Evolutionary conservation across 2,113 vertebrate species (phyloP).

Genomic region (Micromys minutus): DNA sequence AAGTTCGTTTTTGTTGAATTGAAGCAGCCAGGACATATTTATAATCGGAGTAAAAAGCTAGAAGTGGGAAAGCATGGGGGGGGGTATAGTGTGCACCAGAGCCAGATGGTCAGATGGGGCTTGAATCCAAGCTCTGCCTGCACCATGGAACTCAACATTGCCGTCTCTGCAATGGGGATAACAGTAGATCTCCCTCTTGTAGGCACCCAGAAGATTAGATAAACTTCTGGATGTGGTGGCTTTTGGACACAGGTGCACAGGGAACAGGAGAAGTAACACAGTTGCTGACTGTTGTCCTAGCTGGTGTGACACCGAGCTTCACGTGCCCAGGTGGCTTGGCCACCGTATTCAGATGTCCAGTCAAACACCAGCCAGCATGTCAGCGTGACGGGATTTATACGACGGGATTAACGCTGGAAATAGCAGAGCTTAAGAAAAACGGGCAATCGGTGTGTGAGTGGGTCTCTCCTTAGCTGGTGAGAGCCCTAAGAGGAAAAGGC

Average conservation of each 20-base stretch:
- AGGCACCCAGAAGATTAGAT: background rate
- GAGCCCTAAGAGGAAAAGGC: background rate
- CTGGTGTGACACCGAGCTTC: background rate
- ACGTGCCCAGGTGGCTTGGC: background rate
- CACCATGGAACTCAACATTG: background rate
- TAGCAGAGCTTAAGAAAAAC: background rate
- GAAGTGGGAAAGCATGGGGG: accelerated
- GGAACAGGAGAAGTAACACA: background rate
- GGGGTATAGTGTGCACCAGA: background rate
- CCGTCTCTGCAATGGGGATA: background rate
- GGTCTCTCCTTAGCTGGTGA: background rate
- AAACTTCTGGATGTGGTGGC: background rate
- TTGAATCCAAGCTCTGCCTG: background rate
- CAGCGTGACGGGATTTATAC: background rate
- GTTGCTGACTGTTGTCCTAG: too few species aligned
- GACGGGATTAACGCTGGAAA: background rate
- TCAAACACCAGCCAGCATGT: background rate
- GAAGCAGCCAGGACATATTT: background rate
- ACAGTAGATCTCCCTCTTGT: background rate
- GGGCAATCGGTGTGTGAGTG: background rate
- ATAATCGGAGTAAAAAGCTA: background rate
- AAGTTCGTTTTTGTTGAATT: background rate
- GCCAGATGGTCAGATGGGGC: too few species aligned
- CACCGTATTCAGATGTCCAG: background rate
- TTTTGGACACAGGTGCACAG: background rate